These are phyloP conservation scores for Bibio marci DNA, from an alignment of 2,888 invertebrate species.

Conservation along the genomic window DNA sequence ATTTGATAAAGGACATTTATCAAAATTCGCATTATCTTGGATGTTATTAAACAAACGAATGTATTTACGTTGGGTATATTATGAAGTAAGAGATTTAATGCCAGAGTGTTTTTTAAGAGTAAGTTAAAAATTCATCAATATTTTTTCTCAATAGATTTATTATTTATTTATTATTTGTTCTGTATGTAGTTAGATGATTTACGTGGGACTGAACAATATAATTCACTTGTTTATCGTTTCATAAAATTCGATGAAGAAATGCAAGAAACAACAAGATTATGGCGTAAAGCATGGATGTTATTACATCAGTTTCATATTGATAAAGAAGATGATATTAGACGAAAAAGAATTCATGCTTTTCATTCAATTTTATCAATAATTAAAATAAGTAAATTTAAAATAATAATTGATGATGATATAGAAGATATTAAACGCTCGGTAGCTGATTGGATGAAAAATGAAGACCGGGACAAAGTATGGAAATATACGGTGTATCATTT, in stretches of 20 bases:
- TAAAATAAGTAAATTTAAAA: not conserved
- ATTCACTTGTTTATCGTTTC: constrained; percentile 30
- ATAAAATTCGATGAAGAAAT: constrained; percentile 42
- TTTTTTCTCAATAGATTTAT: not conserved
- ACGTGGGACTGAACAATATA: constrained; percentile 22
- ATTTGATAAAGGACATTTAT: constrained; percentile 42
- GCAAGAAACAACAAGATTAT: constrained; percentile 34
- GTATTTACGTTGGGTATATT: constrained; percentile 36
- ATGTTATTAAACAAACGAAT: constrained; percentile 47
- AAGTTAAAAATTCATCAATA: too few relatives aligned
- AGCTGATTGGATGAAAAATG: constrained; percentile 23
- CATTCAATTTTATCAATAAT: constrained; percentile 25
- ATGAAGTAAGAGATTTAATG: constrained; percentile 36
- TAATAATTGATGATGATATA: not conserved
- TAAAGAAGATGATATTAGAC: constrained; percentile 22
- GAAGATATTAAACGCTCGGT: constrained; percentile 6
- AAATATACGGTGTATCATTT: constrained; percentile 25
- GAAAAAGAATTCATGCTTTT: constrained; percentile 21
- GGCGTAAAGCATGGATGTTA: constrained; percentile 32
- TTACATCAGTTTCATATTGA: constrained; percentile 25
- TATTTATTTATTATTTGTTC: too few relatives aligned
- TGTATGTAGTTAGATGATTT: constrained; percentile 23
- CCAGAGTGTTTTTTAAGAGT: constrained; percentile 36
- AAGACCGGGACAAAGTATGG: constrained; percentile 26
- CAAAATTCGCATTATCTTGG: constrained; percentile 49